Evolutionary conservation across 2,797 vertebrate genomes (phyloP).

Genomic region (Oreochromis grahami): DNA sequence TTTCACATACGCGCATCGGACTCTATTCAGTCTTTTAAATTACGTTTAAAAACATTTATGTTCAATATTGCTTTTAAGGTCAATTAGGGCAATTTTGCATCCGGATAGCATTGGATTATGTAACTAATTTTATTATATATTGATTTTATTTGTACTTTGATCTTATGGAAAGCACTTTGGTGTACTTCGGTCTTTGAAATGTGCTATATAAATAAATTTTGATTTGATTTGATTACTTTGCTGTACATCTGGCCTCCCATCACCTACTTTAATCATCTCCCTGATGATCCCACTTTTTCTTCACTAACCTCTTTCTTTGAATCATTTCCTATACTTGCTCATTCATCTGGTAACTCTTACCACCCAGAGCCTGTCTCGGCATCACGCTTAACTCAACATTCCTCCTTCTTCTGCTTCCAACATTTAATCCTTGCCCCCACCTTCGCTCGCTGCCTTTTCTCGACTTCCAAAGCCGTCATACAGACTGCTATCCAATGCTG

Average conservation of each 20-base stretch:
- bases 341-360: background rate
- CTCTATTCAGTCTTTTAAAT: no score
- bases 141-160: no score
- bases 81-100: no score
- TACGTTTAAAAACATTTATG: no score
- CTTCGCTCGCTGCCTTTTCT: accelerated
- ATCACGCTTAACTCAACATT: background rate
- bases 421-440: background rate
- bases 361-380: background rate
- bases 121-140: no score
- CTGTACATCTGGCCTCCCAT: accelerated
- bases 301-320: background rate
- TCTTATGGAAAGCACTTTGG: no score
- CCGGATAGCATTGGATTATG: no score
- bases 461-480: accelerated
- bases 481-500: background rate
- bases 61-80: no score
- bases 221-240: no score
- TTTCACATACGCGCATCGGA: no score
- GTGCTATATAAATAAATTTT: no score
- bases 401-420: background rate
- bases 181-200: no score
- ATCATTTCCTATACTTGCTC: accelerated
- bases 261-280: background rate
- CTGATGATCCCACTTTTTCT: background rate